These are phyloP conservation scores for Marmota monax DNA, from an alignment of 2,113 vertebrate genomes.

Conservation along the genomic window DNA sequence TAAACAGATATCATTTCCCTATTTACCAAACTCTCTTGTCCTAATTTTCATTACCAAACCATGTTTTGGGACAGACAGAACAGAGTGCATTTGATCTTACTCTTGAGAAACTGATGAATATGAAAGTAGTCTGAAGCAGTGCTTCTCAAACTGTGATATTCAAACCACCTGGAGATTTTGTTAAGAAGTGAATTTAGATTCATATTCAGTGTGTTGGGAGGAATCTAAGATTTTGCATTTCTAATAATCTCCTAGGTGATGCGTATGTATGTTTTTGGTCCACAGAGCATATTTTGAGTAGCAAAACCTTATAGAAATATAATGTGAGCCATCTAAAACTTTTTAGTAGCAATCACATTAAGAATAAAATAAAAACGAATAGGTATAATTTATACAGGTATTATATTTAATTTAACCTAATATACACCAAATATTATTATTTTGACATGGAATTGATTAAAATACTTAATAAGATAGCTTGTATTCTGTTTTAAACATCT, in stretches of 20 bases:
- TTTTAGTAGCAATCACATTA: not conserved
- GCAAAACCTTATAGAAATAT: not conserved
- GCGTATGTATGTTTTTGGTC: not conserved
- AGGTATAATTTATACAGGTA: not conserved
- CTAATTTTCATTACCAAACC: constrained; percentile 14
- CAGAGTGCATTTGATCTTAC: not conserved
- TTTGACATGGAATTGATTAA: not conserved
- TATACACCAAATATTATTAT: not conserved
- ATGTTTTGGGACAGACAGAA: not conserved
- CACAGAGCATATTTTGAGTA: not conserved
- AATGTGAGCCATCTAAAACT: not conserved
- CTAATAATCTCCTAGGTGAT: not conserved
- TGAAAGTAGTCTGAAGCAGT: not conserved
- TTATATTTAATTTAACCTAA: not conserved
- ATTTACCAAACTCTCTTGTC: not conserved
- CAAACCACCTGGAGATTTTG: constrained; percentile 53
- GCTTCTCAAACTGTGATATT: not conserved
- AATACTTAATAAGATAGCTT: constrained; percentile 10
- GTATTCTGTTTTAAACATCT: not conserved
- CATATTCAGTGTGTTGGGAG: not conserved
- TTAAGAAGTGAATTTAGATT: constrained; percentile 52
- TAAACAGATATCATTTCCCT: not conserved
- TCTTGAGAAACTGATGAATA: not conserved
- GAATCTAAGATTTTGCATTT: not conserved
- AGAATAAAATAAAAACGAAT: not conserved